Evolutionary conservation across 2,113 vertebrate species (phyloP), one percentile per base, ranked within the genome.

Genomic region (Cyprinodon tularosa): DNA sequence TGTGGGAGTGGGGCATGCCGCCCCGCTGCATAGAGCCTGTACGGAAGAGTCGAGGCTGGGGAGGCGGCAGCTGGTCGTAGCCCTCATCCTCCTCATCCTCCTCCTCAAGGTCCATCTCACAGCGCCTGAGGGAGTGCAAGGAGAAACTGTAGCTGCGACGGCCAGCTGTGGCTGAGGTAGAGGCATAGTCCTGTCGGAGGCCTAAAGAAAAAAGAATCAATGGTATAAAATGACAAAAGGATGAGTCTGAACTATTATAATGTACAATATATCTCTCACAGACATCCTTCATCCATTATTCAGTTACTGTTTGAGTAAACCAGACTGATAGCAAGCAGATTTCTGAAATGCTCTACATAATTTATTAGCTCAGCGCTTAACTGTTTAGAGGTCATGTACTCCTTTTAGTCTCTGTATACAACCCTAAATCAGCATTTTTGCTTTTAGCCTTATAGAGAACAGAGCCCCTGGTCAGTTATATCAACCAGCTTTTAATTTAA

Each of bases 181-280:
- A 96, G 86, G 98, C 97, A 63, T 97, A 99, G 88, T 99, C 98
- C 93, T 99, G 97, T 74, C 98, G 95, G 74, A 99, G 97, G 91
- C 97, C 97, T 99, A 61, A 4, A 79, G 83, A 88, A 88, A 20
- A 40, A 74, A 4, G 64, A 62, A 71, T 68, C 29, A 47, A 29
- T 29, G 61, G n/a, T 71, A 77, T 70, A 13, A 77, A 67, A 48
- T 42, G 50, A 20, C 36, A 59, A 71, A 77, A 78, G 64, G 50
- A 36, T 11, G 1, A 78, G 63, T 36, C 44, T 15, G 50, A 66
- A 42, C 15, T 15, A 40, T 6, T n/a, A 13, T 2, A 44, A 36
- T 20, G 64, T 63, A 42, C 47, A 29, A 74, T 38, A 57, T 40
- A 36, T 80, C 73, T 40, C 40, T 50, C 53, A 36, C 62, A 38